A percentile compares a stretch with the other conserved stretches of the same genome.
Evolutionary conservation across 2,113 vertebrate genomes (phyloP).

Genomic region (Pycnonotus jocosus): DNA sequence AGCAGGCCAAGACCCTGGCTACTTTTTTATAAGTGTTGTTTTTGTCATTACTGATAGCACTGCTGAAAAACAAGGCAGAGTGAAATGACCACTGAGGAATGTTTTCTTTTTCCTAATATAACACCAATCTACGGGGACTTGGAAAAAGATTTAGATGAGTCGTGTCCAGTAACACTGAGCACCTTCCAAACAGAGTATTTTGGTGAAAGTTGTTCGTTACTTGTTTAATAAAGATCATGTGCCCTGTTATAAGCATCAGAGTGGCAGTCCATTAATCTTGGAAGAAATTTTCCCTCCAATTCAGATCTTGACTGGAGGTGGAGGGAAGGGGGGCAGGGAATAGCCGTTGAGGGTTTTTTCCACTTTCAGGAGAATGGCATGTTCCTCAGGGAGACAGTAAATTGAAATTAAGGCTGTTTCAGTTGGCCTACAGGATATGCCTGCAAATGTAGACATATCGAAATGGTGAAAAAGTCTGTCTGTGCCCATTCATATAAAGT

Average conservation of each 20-base stretch:
- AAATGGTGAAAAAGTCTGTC: constrained; percentile 98
- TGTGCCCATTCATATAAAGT: constrained; percentile 96
- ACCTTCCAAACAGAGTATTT: constrained; percentile 52
- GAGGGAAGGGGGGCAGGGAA: constrained; percentile 32
- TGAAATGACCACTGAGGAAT: neutral
- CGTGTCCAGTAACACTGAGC: constrained; percentile 16
- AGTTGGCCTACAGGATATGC: constrained; percentile 96
- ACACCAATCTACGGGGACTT: neutral
- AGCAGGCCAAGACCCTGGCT: neutral
- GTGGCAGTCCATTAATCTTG: constrained; percentile 80
- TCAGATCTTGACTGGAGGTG: constrained; percentile 58
- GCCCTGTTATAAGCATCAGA: constrained; percentile 80
- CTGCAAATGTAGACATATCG: constrained; percentile 92
- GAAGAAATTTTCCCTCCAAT: constrained; percentile 77
- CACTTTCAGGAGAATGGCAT: constrained; percentile 85
- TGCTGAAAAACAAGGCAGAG: neutral
- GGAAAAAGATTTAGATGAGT: neutral
- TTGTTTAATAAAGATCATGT: constrained; percentile 69
- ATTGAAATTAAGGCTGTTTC: constrained; percentile 99
- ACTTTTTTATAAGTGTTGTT: neutral
- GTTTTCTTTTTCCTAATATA: neutral
- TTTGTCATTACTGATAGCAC: constrained; percentile 17
- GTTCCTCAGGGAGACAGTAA: constrained; percentile 90
- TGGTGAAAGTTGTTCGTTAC: constrained; percentile 53
- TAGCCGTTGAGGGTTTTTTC: constrained; percentile 72